Percentiles rank a stretch among this genome's conserved stretches.
Evolutionary conservation across 2,888 invertebrate genomes (phyloP).

Genomic region (Craniophora ligustri): DNA sequence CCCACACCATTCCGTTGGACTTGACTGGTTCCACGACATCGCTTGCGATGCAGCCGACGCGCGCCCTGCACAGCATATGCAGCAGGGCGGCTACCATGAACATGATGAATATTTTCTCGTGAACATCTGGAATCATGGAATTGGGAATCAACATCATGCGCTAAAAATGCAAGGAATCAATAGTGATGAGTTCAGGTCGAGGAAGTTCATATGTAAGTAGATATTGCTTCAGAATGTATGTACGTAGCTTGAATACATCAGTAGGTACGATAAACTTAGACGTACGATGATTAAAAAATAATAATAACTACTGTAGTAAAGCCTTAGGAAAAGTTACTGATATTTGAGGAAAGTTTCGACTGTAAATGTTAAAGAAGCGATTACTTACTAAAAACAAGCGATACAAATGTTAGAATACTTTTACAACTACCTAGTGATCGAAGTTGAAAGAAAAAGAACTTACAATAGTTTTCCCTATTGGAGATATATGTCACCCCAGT

Average conservation of each 20-base stretch:
- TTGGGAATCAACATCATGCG: constrained; percentile 33
- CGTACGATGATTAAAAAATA: too few species aligned
- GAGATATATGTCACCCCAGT: constrained; percentile 97
- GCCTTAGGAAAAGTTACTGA: too few species aligned
- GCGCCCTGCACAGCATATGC: constrained; percentile 91
- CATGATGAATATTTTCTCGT: constrained; percentile 96
- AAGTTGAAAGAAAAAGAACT: constrained; percentile 77
- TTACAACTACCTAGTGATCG: background rate
- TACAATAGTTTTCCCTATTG: constrained; percentile 98
- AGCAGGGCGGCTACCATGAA: constrained; percentile 95
- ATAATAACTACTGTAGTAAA: too few species aligned
- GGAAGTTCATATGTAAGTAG: constrained; percentile 10
- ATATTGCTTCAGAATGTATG: background rate
- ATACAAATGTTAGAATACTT: constrained; percentile 19
- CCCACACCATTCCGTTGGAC: constrained; percentile 91
- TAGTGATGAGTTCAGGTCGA: constrained; percentile 6
- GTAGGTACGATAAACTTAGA: too few species aligned
- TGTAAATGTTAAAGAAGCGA: too few species aligned
- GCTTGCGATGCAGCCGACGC: constrained; percentile 79
- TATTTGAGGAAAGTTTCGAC: too few species aligned
- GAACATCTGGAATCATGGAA: constrained; percentile 91
- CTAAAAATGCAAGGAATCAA: constrained; percentile 28
- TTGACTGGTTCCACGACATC: constrained; percentile 85
- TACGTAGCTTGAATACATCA: background rate
- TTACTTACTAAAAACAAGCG: too few species aligned